Percentiles rank a stretch among this genome's conserved stretches.
Evolutionary conservation across 2,113 vertebrate species (phyloP).

Genomic region (Oreocharis arfaki): DNA sequence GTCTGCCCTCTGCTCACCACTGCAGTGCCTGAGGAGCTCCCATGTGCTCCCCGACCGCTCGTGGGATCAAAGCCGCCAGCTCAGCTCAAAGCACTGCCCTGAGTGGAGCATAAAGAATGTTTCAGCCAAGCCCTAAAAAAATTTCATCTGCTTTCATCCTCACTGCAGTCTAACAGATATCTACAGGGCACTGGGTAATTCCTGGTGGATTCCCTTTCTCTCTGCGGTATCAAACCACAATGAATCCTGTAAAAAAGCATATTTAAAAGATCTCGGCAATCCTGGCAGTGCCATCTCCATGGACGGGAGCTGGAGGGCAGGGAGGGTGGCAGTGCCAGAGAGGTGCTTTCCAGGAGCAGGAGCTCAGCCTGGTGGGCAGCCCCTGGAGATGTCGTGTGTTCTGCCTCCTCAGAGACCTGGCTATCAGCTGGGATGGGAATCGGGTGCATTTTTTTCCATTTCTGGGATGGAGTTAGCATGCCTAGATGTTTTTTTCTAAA

Average conservation of each 20-base stretch:
- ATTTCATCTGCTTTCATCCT: not conserved
- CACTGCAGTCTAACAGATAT: not conserved
- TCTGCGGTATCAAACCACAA: not conserved
- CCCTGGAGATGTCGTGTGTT: not conserved
- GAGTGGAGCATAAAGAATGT: not conserved
- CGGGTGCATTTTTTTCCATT: not conserved
- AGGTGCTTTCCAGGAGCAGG: not conserved
- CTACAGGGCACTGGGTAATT: not conserved
- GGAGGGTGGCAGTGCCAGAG: accelerated
- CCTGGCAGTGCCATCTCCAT: accelerated
- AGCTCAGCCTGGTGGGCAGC: not conserved
- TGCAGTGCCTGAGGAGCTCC: not conserved
- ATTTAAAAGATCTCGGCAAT: not conserved
- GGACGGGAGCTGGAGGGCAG: not conserved
- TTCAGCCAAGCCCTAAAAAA: not conserved
- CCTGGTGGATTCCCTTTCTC: not conserved
- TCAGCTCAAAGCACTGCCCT: not conserved
- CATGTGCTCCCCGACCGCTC: not conserved
- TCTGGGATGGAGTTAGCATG: not conserved
- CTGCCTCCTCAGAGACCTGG: not conserved
- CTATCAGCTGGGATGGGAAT: not conserved
- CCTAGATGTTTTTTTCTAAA: not conserved
- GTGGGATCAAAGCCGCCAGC: not conserved
- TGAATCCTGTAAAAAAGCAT: not conserved
- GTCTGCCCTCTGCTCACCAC: not conserved